Conservation (phyloP, 2,113 vertebrate species). For the Takifugu bimaculatus region DNA sequence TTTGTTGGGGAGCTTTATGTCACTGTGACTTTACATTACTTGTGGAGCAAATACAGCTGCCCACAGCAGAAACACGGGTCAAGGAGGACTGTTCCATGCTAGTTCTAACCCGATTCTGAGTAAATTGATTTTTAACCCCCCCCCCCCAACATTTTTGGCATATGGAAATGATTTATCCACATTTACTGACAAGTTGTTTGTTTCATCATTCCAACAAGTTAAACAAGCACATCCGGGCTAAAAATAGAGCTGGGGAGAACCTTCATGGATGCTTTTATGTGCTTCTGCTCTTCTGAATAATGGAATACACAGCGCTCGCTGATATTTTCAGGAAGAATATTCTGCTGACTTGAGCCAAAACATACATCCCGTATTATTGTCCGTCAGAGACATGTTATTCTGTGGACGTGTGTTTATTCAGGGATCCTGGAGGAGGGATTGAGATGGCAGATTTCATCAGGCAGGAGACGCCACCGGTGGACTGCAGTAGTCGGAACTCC, state of each 20-base stretch:
- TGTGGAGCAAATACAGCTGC: too few relatives aligned
- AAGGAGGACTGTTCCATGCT: too few relatives aligned
- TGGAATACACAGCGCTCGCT: not conserved
- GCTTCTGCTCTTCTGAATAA: constrained; percentile 7
- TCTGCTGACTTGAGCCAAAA: too few relatives aligned
- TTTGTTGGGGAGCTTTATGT: too few relatives aligned
- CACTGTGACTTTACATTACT: too few relatives aligned
- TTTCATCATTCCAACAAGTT: constrained; percentile 47
- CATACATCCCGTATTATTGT: too few relatives aligned
- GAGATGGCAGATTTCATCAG: constrained; percentile 96
- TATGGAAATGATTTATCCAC: constrained; percentile 59
- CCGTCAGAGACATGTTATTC: too few relatives aligned
- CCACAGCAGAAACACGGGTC: too few relatives aligned
- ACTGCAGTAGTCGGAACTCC: constrained; percentile 98
- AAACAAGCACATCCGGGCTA: constrained; percentile 51
- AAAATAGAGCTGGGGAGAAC: constrained; percentile 45
- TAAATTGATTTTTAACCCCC: too few relatives aligned
- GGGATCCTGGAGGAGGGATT: constrained; percentile 96
- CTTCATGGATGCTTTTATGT: constrained; percentile 13
- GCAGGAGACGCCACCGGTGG: constrained; percentile 95
- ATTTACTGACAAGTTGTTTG: constrained; percentile 37
- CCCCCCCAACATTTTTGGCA: constrained; percentile 13
- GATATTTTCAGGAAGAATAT: too few relatives aligned
- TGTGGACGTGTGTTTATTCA: constrained; percentile 43
- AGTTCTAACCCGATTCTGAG: too few relatives aligned